Evolutionary conservation across 1,140 invertebrate genomes (phyloP).

Genomic region (Heterodera carotae): DNA sequence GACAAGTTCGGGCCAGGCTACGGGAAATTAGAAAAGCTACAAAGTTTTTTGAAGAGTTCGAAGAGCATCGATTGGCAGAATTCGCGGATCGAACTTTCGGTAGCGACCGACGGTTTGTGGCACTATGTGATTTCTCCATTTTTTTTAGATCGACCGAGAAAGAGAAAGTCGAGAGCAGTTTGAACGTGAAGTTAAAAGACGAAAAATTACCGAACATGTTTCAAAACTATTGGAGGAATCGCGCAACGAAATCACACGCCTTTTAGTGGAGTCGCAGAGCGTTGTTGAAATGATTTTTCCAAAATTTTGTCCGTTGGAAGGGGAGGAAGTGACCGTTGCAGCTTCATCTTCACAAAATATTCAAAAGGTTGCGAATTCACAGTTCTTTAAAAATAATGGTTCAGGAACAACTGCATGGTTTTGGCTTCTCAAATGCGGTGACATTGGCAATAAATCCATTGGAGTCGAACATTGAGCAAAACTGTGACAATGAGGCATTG

Average conservation of each 20-base stretch:
- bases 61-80: constrained; percentile 49
- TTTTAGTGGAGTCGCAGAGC: constrained; percentile 24
- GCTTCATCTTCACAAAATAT: not conserved
- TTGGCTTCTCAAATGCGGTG: not conserved
- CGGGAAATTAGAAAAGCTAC: constrained; percentile 44
- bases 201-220: constrained; percentile 49
- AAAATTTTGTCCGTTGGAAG: constrained; percentile 32
- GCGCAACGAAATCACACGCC: constrained; percentile 38
- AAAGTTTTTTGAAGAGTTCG: constrained; percentile 45
- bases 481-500: constrained; percentile 33
- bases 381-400: not conserved
- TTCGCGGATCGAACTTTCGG: constrained; percentile 44
- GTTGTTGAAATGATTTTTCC: constrained; percentile 51
- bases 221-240: constrained; percentile 33
- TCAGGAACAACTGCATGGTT: constrained; percentile 36
- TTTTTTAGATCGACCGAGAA: constrained; percentile 46
- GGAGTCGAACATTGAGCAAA: constrained; percentile 30
- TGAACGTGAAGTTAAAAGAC: constrained; percentile 29
- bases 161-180: constrained; percentile 50
- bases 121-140: not conserved
- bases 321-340: not conserved
- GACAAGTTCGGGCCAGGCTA: constrained; percentile 52
- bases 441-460: constrained; percentile 17
- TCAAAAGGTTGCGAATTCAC: not conserved
- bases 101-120: too few species aligned